These are phyloP conservation scores for Megaceryle torquata DNA, from an alignment of 2,113 vertebrate genomes.

Conservation along the genomic window DNA sequence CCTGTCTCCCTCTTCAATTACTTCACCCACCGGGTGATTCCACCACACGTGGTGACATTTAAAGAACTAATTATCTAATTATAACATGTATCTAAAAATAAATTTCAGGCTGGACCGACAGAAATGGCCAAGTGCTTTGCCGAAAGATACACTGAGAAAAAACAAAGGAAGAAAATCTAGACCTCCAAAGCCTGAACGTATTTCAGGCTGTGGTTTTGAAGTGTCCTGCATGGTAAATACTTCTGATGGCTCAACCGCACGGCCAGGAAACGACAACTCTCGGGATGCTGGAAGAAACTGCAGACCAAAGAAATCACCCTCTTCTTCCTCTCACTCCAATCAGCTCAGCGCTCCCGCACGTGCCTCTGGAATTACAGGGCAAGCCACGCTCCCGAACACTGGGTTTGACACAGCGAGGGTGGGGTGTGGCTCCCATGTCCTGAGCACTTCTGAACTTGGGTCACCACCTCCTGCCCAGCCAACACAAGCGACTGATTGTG, in stretches of 20 bases:
- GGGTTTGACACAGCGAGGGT: neutral
- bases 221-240: neutral
- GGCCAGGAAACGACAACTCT: neutral
- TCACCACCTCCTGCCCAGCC: neutral
- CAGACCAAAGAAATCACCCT: neutral
- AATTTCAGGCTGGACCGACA: neutral
- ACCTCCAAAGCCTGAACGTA: neutral
- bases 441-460: neutral
- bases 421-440: neutral
- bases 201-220: neutral
- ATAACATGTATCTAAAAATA: neutral
- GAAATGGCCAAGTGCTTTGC: neutral
- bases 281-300: neutral
- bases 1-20: neutral
- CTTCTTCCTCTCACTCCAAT: neutral
- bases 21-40: neutral
- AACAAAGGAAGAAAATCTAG: neutral
- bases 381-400: neutral
- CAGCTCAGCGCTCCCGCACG: accelerated
- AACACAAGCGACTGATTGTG: accelerated
- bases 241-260: neutral
- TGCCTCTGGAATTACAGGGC: neutral
- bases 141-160: neutral
- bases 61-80: neutral
- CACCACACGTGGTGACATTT: neutral